These are phyloP conservation scores for Muschampia plurimacula DNA, from an alignment of 2,888 invertebrate species.

Conservation along the genomic window DNA sequence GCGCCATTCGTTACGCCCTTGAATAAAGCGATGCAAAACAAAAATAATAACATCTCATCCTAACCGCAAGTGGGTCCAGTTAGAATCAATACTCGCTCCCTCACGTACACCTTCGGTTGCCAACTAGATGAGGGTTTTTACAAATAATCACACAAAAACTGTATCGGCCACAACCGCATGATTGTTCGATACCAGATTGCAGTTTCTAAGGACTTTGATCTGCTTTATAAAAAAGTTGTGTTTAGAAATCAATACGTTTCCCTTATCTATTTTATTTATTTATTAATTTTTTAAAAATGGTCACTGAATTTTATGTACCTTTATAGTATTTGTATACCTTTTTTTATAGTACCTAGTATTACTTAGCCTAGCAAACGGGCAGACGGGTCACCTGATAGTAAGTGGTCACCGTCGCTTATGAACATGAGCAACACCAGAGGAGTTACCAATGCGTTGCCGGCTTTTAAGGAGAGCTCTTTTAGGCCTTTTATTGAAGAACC, in stretches of 20 bases:
- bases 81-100: conserved; percentile 55
- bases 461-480: too few species aligned
- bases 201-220: conserved; percentile 51
- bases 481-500: too few species aligned
- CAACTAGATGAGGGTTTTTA: conserved; percentile 67
- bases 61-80: conserved; percentile 63
- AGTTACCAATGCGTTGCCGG: too few species aligned
- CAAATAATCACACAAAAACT: conserved; percentile 69
- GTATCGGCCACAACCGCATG: conserved; percentile 71
- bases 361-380: too few species aligned
- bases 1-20: conserved; percentile 36
- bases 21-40: conserved; percentile 51
- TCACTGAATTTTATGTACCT: too few species aligned
- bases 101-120: conserved; percentile 72
- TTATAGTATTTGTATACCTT: too few species aligned
- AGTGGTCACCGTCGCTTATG: too few species aligned
- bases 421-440: too few species aligned
- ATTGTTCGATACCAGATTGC: conserved; percentile 52
- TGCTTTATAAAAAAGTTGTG: conserved; percentile 21
- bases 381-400: too few species aligned
- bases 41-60: conserved; percentile 48
- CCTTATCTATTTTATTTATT: neutral
- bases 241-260: conserved; percentile 16
- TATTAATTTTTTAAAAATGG: too few species aligned
- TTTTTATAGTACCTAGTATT: too few species aligned